These are phyloP conservation scores for Horisme vitalbata DNA, from an alignment of 2,888 invertebrate genomes.

Conservation along the genomic window DNA sequence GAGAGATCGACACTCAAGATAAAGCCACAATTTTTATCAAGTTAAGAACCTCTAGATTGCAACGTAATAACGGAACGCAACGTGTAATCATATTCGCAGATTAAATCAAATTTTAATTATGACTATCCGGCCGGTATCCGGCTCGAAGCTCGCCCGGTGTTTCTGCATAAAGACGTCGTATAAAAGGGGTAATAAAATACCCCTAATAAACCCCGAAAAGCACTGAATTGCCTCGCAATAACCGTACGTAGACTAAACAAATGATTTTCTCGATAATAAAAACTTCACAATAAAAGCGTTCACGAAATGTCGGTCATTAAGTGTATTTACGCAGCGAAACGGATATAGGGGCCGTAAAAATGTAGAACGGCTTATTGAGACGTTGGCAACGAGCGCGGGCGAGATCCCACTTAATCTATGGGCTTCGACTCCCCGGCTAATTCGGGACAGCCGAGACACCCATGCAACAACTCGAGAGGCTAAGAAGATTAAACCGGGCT, in stretches of 20 bases:
- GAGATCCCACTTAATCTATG: constrained; percentile 66
- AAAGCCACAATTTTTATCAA: constrained; percentile 48
- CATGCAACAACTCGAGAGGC: constrained; percentile 24
- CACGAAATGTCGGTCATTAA: constrained; percentile 81
- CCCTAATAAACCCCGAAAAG: constrained; percentile 78
- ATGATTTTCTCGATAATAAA: constrained; percentile 80
- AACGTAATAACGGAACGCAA: constrained; percentile 54
- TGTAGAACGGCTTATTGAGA: constrained; percentile 77
- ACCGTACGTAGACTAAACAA: constrained; percentile 81
- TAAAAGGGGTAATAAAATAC: constrained; percentile 74
- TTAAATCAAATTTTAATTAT: constrained; percentile 73
- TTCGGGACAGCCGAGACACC: constrained; percentile 45
- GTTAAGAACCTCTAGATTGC: constrained; percentile 51
- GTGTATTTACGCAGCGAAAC: constrained; percentile 80
- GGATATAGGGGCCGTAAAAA: constrained; percentile 79
- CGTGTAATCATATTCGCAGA: constrained; percentile 65
- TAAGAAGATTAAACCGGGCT: constrained; percentile 55
- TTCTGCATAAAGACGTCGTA: constrained; percentile 59
- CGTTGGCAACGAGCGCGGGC: constrained; percentile 69
- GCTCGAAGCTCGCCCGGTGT: constrained; percentile 56
- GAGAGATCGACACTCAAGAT: constrained; percentile 55
- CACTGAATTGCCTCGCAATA: constrained; percentile 70
- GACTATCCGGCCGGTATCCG: constrained; percentile 54
- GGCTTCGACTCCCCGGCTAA: constrained; percentile 58
- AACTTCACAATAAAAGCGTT: constrained; percentile 81